phyloP scores from a whole-genome alignment of 2,113 vertebrate genomes.

The Oryzias celebensis region DNA sequence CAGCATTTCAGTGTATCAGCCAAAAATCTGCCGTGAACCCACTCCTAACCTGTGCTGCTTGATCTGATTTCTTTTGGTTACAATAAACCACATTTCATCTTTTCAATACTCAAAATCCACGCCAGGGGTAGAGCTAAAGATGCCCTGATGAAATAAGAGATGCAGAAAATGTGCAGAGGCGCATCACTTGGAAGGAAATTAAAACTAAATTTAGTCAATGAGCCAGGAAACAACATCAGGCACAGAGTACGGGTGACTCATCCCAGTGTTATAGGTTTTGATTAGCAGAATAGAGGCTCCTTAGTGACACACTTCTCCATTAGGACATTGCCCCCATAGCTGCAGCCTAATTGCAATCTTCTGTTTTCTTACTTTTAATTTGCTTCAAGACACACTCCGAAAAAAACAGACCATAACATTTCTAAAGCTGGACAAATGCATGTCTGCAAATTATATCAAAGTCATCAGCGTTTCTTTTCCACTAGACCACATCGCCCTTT shows the following conservation, averaged over 20 bases:
- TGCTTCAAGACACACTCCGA: too few species aligned
- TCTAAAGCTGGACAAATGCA: too few species aligned
- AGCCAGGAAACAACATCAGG: constrained; percentile 54
- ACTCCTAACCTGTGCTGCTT: constrained; percentile 24
- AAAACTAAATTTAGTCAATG: constrained; percentile 43
- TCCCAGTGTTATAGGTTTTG: constrained; percentile 65
- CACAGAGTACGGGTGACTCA: constrained; percentile 64
- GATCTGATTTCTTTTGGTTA: constrained; percentile 44
- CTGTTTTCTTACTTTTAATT: too few species aligned
- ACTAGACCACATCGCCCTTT: too few species aligned
- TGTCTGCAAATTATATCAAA: too few species aligned
- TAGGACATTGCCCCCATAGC: too few species aligned
- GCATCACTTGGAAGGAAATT: constrained; percentile 44
- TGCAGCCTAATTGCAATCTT: too few species aligned
- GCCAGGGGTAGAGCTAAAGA: too few species aligned
- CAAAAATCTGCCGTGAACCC: not conserved
- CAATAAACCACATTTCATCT: constrained; percentile 17
- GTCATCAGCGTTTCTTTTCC: too few species aligned
- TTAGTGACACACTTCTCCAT: constrained; percentile 11
- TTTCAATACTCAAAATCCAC: too few species aligned
- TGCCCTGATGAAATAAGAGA: constrained; percentile 1
- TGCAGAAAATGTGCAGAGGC: constrained; percentile 42
- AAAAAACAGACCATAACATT: too few species aligned
- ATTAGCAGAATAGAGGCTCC: constrained; percentile 61
- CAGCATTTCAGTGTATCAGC: not conserved